These are phyloP conservation scores for Papilio polyxenes DNA, from an alignment of 1,140 invertebrate species.

Conservation along the genomic window DNA sequence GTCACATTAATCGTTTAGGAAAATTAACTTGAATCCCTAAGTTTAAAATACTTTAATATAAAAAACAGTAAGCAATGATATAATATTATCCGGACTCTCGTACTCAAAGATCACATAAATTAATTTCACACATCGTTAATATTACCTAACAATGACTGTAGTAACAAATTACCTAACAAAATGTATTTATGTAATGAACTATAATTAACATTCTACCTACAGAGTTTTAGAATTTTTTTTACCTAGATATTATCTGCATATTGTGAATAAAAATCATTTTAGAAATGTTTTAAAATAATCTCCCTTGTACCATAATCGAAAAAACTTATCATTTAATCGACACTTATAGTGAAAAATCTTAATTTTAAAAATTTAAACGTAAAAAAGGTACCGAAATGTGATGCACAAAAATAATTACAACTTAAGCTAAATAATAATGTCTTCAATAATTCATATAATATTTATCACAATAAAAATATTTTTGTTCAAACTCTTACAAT, in stretches of 20 bases:
- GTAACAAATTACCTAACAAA: slow-evolving; percentile 74
- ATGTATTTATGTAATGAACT: slow-evolving; percentile 64
- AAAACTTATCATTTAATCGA: slow-evolving; percentile 63
- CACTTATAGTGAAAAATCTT: slow-evolving; percentile 67
- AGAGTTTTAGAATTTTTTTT: slow-evolving; percentile 64
- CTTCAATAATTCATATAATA: slow-evolving; percentile 44
- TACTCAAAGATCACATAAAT: slow-evolving; percentile 70
- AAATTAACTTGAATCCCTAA: slow-evolving; percentile 67
- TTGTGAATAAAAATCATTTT: slow-evolving; percentile 72
- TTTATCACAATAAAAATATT: slow-evolving; percentile 51
- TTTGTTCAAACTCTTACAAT: slow-evolving; percentile 51
- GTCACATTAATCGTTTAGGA: slow-evolving; percentile 64
- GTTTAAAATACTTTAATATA: slow-evolving; percentile 72
- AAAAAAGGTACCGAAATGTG: slow-evolving; percentile 51
- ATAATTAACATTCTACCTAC: slow-evolving; percentile 73
- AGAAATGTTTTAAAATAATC: slow-evolving; percentile 73
- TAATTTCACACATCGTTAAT: slow-evolving; percentile 71
- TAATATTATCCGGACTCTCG: slow-evolving; percentile 56
- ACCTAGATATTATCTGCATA: slow-evolving; percentile 65
- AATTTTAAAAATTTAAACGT: slow-evolving; percentile 52
- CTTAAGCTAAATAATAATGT: slow-evolving; percentile 48
- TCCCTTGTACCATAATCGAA: slow-evolving; percentile 72
- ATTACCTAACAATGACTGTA: slow-evolving; percentile 70
- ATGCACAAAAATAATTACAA: slow-evolving; percentile 55
- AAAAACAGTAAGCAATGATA: slow-evolving; percentile 72